Evolutionary conservation across 2,113 vertebrate species (phyloP).

Genomic region (Taurulus bubalis): DNA sequence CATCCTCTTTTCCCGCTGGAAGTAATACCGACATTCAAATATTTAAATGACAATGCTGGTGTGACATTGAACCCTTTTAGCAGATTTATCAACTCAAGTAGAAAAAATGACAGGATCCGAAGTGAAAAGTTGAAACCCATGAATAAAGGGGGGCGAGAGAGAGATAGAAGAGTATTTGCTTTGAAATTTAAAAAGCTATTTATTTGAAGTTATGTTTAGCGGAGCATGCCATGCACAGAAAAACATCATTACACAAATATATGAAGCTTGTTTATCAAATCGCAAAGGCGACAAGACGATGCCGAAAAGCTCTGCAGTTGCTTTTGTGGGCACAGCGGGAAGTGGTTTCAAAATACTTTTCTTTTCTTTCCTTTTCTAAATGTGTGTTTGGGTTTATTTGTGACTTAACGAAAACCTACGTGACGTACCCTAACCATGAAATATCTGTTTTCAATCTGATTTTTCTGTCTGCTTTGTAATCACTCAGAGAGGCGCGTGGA

Average conservation of each 20-base stretch:
- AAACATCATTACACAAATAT: conserved; percentile 60
- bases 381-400: conserved; percentile 28
- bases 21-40: conserved; percentile 73
- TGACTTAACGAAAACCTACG: conserved; percentile 4
- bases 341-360: conserved; percentile 11
- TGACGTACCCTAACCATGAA: not conserved
- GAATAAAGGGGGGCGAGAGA: conserved; percentile 1
- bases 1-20: conserved; percentile 48
- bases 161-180: conserved; percentile 14
- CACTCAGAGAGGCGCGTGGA: not conserved
- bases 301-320: conserved; percentile 5
- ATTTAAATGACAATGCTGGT: conserved; percentile 75
- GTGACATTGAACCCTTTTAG: conserved; percentile 74
- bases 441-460: not conserved
- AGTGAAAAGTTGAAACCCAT: conserved; percentile 58
- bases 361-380: not conserved
- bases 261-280: conserved; percentile 56
- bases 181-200: conserved; percentile 57
- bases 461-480: conserved; percentile 1
- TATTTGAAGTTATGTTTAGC: conserved; percentile 53
- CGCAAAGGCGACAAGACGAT: conserved; percentile 14
- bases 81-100: conserved; percentile 64
- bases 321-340: conserved; percentile 38
- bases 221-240: conserved; percentile 39
- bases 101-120: conserved; percentile 49